These are phyloP conservation scores for Synergus laeviventris DNA, from an alignment of 2,888 invertebrate species.

Conservation along the genomic window DNA sequence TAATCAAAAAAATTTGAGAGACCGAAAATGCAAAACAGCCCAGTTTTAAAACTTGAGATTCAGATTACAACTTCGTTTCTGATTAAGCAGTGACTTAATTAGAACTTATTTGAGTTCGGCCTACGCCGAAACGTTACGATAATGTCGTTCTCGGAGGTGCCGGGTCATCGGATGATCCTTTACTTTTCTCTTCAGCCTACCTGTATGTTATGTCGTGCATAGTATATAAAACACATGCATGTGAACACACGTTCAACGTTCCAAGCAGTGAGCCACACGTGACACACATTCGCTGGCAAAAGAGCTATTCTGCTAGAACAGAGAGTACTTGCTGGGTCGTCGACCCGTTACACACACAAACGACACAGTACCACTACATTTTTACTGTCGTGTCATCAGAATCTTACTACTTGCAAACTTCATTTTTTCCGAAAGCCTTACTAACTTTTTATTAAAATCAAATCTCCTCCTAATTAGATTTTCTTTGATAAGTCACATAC, in stretches of 20 bases:
- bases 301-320: conserved; percentile 70
- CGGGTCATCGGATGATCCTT: conserved; percentile 30
- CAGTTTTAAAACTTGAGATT: neutral
- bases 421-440: neutral
- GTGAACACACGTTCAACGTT: conserved; percentile 29
- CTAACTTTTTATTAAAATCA: neutral
- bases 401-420: conserved; percentile 10
- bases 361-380: conserved; percentile 13
- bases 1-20: neutral
- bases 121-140: conserved; percentile 28
- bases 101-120: conserved; percentile 28
- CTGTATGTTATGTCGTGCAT: conserved; percentile 17
- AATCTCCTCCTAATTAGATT: neutral
- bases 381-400: conserved; percentile 8
- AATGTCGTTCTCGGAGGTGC: conserved; percentile 31
- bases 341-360: conserved; percentile 54
- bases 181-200: neutral
- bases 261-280: conserved; percentile 62
- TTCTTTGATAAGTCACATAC: too few species aligned
- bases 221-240: conserved; percentile 27
- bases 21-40: neutral
- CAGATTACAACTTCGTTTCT: neutral
- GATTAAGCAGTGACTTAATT: conserved; percentile 31
- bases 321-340: conserved; percentile 62
- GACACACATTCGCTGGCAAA: conserved; percentile 70